phyloP scores from a whole-genome alignment of 2,113 vertebrate species.

The Propithecus coquereli region DNA sequence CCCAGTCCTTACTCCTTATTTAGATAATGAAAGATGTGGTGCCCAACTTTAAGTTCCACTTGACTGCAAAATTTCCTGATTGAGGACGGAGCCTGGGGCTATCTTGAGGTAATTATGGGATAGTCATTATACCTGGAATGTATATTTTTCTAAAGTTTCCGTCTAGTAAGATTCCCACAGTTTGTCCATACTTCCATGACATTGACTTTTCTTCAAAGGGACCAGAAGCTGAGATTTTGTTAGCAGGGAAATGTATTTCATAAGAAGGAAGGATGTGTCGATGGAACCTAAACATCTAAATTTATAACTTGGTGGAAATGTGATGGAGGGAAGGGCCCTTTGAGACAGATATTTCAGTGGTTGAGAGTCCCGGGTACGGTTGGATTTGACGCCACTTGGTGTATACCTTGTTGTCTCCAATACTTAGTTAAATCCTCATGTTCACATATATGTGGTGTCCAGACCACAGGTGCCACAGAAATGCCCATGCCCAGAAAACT shows the following conservation, averaged over 20 bases:
- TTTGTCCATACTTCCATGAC: rapidly evolving
- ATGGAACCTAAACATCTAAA: background rate
- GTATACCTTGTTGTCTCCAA: background rate
- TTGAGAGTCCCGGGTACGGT: background rate
- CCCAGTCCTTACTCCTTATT: background rate
- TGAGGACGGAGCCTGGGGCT: background rate
- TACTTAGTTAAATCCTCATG: background rate
- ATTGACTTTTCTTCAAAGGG: background rate
- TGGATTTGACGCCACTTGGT: background rate
- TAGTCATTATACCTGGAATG: background rate
- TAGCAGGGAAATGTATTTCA: background rate
- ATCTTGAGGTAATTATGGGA: background rate
- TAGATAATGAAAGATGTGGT: background rate
- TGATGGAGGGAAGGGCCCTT: background rate
- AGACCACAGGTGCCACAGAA: background rate
- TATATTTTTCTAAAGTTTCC: background rate
- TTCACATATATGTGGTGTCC: background rate
- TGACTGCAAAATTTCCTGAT: background rate
- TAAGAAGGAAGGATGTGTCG: background rate
- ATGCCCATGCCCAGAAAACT: background rate
- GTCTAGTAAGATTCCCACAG: background rate
- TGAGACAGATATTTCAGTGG: background rate
- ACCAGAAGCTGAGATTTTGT: background rate
- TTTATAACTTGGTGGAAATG: background rate
- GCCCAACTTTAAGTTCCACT: background rate